Evolutionary conservation across 2,888 invertebrate species (phyloP).

Genomic region (Hanleya hanleyi): DNA sequence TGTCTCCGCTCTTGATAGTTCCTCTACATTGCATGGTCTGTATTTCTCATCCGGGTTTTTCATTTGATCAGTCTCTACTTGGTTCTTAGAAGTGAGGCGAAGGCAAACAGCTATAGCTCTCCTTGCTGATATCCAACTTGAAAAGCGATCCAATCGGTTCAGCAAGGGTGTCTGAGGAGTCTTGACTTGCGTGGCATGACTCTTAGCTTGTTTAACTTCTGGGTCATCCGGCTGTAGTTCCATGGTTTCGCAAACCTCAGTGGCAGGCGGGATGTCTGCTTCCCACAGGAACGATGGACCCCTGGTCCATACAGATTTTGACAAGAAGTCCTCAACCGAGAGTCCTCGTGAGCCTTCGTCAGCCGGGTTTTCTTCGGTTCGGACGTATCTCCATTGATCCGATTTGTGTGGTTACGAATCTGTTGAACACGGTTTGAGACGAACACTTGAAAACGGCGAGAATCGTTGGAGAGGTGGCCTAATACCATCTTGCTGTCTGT

Average conservation of each 20-base stretch:
- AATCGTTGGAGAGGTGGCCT: slow-evolving; percentile 31
- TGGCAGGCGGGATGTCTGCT: background rate
- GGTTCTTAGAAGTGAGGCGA: background rate
- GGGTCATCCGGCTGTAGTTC: slow-evolving; percentile 14
- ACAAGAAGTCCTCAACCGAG: slow-evolving; percentile 7
- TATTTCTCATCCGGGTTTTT: background rate
- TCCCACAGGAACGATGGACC: slow-evolving; percentile 32
- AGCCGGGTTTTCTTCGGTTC: slow-evolving; percentile 27
- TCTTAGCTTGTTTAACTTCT: slow-evolving; percentile 21
- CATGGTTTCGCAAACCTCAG: background rate
- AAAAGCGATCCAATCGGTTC: background rate
- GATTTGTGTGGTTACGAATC: slow-evolving; percentile 21
- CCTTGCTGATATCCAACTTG: background rate
- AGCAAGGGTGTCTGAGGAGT: background rate
- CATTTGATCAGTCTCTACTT: background rate
- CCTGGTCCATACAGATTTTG: slow-evolving; percentile 17
- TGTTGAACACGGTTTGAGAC: slow-evolving; percentile 34
- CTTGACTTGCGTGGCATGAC: background rate
- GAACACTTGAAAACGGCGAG: slow-evolving; percentile 26
- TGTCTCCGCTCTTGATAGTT: background rate
- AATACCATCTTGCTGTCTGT: slow-evolving; percentile 35
- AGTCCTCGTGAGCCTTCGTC: slow-evolving; percentile 33
- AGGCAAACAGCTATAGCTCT: background rate
- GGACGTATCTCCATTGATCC: slow-evolving; percentile 34
- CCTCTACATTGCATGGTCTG: background rate